Percentiles rank a stretch among this genome's conserved stretches.
Conservation (phyloP, 2,888 invertebrate species). For the Sinodicranocentrus sp. region DNA sequence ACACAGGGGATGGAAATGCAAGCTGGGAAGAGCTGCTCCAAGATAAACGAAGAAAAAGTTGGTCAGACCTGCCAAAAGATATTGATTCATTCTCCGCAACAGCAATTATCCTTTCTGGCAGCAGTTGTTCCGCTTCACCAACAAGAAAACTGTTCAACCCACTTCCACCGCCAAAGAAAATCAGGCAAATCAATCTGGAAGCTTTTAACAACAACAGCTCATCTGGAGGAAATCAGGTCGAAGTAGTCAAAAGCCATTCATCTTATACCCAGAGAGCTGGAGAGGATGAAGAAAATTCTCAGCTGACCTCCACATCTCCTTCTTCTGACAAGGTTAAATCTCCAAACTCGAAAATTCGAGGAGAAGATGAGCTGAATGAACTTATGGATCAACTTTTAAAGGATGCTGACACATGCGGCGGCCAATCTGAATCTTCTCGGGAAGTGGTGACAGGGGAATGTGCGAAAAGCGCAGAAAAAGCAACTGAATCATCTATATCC, state of each 20-base stretch:
- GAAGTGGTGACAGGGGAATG: neutral
- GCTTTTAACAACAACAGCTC: constrained; percentile 68
- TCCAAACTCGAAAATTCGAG: constrained; percentile 11
- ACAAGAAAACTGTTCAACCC: constrained; percentile 72
- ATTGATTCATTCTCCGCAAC: constrained; percentile 43
- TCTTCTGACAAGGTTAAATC: constrained; percentile 43
- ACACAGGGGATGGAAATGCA: constrained; percentile 16
- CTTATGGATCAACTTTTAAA: constrained; percentile 86
- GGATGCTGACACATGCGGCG: constrained; percentile 81
- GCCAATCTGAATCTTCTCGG: neutral
- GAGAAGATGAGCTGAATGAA: constrained; percentile 83
- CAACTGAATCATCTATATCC: constrained; percentile 10
- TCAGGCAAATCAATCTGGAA: constrained; percentile 74
- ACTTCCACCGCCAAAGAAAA: constrained; percentile 75
- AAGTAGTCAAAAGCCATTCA: constrained; percentile 32
- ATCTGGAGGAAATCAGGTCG: constrained; percentile 40
- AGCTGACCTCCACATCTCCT: constrained; percentile 3
- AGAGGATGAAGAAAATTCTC: constrained; percentile 30
- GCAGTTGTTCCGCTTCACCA: constrained; percentile 52
- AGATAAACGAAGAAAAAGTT: constrained; percentile 71
- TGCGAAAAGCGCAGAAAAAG: neutral
- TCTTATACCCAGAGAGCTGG: neutral
- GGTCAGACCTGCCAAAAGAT: constrained; percentile 74
- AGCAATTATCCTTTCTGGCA: constrained; percentile 49
- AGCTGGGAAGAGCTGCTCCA: constrained; percentile 18